Evolutionary conservation across 2,888 invertebrate species (phyloP), one percentile per base, ranked within the genome.

Genomic region (Incurvaria masculella): DNA sequence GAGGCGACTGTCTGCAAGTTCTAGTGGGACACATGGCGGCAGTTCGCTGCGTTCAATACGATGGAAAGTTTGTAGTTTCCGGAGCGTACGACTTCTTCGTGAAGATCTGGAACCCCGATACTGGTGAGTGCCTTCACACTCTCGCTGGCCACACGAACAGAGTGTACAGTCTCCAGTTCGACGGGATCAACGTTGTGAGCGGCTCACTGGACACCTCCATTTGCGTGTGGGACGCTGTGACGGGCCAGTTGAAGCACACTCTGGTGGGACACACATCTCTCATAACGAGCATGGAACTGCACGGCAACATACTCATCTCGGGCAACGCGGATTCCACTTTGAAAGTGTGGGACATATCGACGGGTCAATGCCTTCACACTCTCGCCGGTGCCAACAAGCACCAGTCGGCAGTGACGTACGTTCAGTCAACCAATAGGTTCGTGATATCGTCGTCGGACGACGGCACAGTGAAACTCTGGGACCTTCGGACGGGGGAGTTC

Each of bases 241-340:
- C 87, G 4, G 91, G 92, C 43, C 83, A 85, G 44, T 88, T 88
- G 62, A 83, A 87, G 59, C 91, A 92, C 62, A 93, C 91, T 1
- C 75, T 95, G 27, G 89, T 91, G 84, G 95, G 95, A n/a, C 94
- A 95, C 69, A 93, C 94, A 68, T 92, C 92, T 50, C 81, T 95
- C 21, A 96, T 94, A 8, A 91, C 91, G 14, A 93, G 92, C 46
- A 92, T 92, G 91, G 91, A 92, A 64, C 70, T 92, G 44, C 82
- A 89, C 46, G 90, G 92, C 64, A 91, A 94, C 64, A 91, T 93
- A 58, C 80, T 96, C 42, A 93, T 96, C 21, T 94, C 94, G 1
- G 94, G 94, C 42, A 95, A 96, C 72, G 95, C 95, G 11, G 95
- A 95, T 72, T 93, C 94, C 2, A 94, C 94, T 0, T 93, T 95